Evolutionary conservation across 2,888 invertebrate species (phyloP), one percentile per base, ranked within the genome.

Genomic region (Monopis laevigella): DNA sequence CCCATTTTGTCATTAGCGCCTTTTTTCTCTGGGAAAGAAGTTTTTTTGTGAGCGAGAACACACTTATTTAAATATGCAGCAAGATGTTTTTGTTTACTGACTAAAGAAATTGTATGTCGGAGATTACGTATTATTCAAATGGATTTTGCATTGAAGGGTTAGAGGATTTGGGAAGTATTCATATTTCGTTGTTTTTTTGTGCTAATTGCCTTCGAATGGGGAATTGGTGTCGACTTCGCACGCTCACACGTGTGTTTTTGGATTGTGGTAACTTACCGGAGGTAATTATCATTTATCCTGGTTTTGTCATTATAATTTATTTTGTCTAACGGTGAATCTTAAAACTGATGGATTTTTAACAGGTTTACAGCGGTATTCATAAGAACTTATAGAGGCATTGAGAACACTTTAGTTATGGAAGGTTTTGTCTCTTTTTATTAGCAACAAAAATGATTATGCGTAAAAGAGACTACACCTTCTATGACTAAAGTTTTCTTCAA

Each of bases 11-110:
- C 77, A 80, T 78, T 80, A 80, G 69, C 72, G 65, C 65, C 67
- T 65, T 55, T 68, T 63, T 53, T 48, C 48, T 47, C 26, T 43
- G 39, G 38, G 42, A 48, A 43, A 35, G 26, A 19, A 14, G 11
- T 40, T 41, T 42, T 41, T 43, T 44, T 32, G 38, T 39, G 35
- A 26, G 17, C 12, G 12, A 7, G 42, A 42, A 48, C 56, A 54
- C 51, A 49, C 52, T 58, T 58, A 74, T 75, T 71, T 65, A 70
- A 73, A 72, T 71, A 36, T 58, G 53, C 48, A 77, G 74, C 62
- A 52, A 59, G 46, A 48, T 65, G 68, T 75, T 75, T 77, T 77
- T 77, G 77, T 78, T 77, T 77, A 74, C 69, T 61, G 61, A 57
- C 55, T 52, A 58, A 59, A 60, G 61, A 58, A 63, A 56, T 59